These are phyloP conservation scores for Amphiprion percula DNA, from an alignment of 2,113 vertebrate species.

Conservation along the genomic window DNA sequence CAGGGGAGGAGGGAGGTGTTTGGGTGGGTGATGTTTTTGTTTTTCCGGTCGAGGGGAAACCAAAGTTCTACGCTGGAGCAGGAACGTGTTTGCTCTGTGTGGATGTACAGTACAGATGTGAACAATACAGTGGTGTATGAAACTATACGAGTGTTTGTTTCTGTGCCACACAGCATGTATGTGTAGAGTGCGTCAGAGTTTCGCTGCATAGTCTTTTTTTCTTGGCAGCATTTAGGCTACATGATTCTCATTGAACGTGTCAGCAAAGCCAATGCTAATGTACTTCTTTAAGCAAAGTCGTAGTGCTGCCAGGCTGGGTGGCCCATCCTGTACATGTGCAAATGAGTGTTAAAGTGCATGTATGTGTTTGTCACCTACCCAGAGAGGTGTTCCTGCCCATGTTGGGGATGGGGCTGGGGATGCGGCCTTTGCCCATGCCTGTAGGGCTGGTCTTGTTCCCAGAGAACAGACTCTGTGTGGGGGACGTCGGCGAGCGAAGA, in stretches of 20 bases:
- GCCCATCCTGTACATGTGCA: not conserved
- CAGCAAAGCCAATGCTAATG: conserved; percentile 4
- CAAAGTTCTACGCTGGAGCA: not conserved
- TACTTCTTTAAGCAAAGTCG: not conserved
- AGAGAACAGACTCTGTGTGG: conserved; percentile 90
- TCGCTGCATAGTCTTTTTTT: not conserved
- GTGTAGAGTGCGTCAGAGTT: conserved; percentile 1
- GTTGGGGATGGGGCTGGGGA: conserved; percentile 89
- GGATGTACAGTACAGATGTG: conserved; percentile 32
- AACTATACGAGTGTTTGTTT: conserved; percentile 16
- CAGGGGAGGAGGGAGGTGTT: conserved; percentile 42
- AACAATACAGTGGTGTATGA: not conserved
- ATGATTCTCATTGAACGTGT: conserved; percentile 37
- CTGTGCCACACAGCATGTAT: not conserved
- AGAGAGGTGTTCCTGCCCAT: conserved; percentile 91
- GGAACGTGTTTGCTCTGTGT: conserved; percentile 16
- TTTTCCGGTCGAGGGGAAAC: conserved; percentile 47
- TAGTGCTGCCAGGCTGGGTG: not conserved
- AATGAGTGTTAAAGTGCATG: not conserved
- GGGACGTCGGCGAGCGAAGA: conserved; percentile 89
- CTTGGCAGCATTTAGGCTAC: conserved; percentile 5
- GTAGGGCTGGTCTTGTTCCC: conserved; percentile 90
- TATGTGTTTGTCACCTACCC: conserved; percentile 82
- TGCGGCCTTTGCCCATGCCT: conserved; percentile 88
- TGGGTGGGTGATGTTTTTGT: conserved; percentile 66